Evolutionary conservation across 2,888 invertebrate species (phyloP).

Genomic region (Nesidiocoris tenuis): DNA sequence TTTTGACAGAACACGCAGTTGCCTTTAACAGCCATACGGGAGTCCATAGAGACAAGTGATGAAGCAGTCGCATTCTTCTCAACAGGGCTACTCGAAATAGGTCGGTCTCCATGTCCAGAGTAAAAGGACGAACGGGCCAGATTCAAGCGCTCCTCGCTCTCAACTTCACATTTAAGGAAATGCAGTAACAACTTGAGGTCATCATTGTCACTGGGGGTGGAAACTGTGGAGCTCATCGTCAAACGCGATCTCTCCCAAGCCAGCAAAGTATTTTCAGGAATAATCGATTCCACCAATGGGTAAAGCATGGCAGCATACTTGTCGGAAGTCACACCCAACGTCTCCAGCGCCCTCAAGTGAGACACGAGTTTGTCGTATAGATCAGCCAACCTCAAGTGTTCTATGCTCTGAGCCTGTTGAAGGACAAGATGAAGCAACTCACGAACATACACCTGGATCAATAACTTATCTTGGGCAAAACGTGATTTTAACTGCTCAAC

Average conservation of each 20-base stretch:
- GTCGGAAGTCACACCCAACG: constrained; percentile 2
- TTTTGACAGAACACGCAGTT: constrained; percentile 4
- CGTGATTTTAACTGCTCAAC: constrained; percentile 48
- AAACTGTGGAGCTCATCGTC: too few relatives aligned
- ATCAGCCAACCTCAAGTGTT: background rate
- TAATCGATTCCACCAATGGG: background rate
- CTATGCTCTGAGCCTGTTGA: constrained; percentile 47
- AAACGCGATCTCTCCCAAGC: constrained; percentile 47
- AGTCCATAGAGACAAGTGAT: background rate
- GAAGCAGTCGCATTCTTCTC: background rate
- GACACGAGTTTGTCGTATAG: constrained; percentile 52
- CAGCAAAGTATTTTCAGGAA: constrained; percentile 44
- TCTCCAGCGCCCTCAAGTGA: constrained; percentile 49
- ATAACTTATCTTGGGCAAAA: constrained; percentile 50
- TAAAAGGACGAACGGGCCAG: background rate
- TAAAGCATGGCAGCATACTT: constrained; percentile 14
- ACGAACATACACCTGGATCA: constrained; percentile 51
- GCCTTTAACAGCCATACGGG: background rate
- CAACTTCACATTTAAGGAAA: background rate
- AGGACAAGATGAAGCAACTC: constrained; percentile 50
- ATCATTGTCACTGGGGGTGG: background rate
- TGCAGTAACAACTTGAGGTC: background rate
- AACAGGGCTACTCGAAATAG: background rate
- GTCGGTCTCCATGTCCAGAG: too few relatives aligned
- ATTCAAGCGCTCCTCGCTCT: background rate